A percentile compares a stretch with the other conserved stretches of the same genome.
Conservation (phyloP, 2,888 invertebrate species). For the Metallyticus violacea region DNA sequence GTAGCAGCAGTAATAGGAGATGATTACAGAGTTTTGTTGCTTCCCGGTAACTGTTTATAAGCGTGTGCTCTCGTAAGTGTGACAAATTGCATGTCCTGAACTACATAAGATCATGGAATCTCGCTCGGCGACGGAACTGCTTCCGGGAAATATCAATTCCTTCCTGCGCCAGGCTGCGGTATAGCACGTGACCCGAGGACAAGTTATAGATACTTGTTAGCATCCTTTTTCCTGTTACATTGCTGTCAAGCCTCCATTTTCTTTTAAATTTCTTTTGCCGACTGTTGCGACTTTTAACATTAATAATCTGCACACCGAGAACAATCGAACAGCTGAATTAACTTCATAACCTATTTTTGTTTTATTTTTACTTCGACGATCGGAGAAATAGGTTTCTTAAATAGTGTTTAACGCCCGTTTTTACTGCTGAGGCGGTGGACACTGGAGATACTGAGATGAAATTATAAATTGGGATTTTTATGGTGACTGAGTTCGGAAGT, state of each 20-base stretch:
- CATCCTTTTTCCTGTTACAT: background rate
- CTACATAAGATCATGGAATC: background rate
- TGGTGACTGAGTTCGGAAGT: too few species aligned
- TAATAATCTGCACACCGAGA: too few species aligned
- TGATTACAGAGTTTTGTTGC: too few species aligned
- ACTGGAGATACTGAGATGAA: too few species aligned
- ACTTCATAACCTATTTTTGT: too few species aligned
- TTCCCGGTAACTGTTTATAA: too few species aligned
- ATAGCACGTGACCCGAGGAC: background rate
- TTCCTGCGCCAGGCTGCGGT: background rate
- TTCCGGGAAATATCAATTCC: constrained; percentile 3
- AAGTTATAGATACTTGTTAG: background rate
- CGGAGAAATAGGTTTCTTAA: too few species aligned
- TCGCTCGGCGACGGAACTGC: background rate
- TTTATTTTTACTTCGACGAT: too few species aligned
- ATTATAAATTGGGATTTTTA: too few species aligned
- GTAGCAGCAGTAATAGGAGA: background rate
- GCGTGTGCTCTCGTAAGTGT: background rate
- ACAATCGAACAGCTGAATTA: too few species aligned
- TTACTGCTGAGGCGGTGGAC: too few species aligned
- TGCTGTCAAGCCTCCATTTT: background rate
- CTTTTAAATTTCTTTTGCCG: background rate
- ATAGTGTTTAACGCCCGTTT: too few species aligned
- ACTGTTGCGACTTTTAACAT: background rate
- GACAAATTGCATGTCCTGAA: background rate